Conservation (phyloP, 2,888 invertebrate species). For the Apeira syringaria region DNA sequence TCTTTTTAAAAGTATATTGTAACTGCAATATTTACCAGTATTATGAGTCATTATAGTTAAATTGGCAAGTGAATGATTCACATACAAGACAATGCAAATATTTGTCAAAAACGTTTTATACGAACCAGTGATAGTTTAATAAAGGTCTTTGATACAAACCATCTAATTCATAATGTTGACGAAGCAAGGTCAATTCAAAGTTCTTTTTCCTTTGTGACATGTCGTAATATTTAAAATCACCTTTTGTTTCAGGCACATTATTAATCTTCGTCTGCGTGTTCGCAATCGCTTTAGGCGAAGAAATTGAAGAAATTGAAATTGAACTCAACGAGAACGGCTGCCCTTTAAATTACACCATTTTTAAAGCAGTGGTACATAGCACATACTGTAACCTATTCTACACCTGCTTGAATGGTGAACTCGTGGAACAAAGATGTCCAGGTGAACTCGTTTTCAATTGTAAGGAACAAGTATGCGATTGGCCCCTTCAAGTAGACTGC, state of each 20-base stretch:
- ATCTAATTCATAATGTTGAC: too few relatives aligned
- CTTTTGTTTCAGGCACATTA: conserved; percentile 19
- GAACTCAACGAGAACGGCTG: conserved; percentile 18
- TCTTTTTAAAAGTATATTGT: too few relatives aligned
- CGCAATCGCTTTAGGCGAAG: conserved; percentile 12
- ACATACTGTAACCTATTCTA: conserved; percentile 26
- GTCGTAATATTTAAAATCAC: too few relatives aligned
- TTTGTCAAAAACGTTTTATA: too few relatives aligned
- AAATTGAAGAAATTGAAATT: conserved; percentile 5
- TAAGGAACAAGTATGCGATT: conserved; percentile 21
- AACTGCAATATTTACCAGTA: too few relatives aligned
- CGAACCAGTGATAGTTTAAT: too few relatives aligned
- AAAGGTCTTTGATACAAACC: too few relatives aligned
- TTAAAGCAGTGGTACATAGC: conserved; percentile 13
- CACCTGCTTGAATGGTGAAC: conserved; percentile 14
- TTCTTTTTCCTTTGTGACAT: too few relatives aligned
- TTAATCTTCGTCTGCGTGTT: conserved; percentile 15
- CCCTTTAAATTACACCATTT: conserved; percentile 8
- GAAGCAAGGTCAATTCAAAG: too few relatives aligned
- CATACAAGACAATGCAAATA: too few relatives aligned
- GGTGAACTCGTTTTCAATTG: conserved; percentile 14
- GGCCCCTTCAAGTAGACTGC: conserved; percentile 23
- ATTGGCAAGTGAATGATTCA: too few relatives aligned
- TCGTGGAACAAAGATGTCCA: conserved; percentile 10
- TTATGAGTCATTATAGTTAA: too few relatives aligned